Evolutionary conservation across 2,797 vertebrate genomes (phyloP).

Genomic region (Alcedo atthis): DNA sequence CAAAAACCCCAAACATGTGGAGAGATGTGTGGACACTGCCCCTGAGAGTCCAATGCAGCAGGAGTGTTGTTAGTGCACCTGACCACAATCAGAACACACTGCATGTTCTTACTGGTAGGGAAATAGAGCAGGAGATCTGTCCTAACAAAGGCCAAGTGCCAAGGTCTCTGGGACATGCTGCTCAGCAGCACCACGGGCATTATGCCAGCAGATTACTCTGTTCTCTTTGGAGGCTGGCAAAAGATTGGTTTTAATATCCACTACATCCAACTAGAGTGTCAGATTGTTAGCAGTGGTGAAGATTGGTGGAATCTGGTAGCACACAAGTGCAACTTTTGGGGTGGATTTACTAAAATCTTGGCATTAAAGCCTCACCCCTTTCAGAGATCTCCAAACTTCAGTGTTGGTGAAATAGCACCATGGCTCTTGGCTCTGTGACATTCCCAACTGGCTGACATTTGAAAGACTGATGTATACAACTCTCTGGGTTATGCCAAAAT

Average conservation of each 20-base stretch:
- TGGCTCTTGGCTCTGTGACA: not conserved
- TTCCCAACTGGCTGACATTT: not conserved
- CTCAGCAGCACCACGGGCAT: not conserved
- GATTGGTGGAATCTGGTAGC: not conserved
- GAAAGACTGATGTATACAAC: not conserved
- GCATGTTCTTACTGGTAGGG: accelerated
- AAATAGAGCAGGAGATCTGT: not conserved
- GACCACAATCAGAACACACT: not conserved
- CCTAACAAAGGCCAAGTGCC: not conserved
- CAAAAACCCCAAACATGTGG: accelerated
- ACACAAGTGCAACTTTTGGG: not conserved
- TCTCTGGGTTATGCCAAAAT: not conserved
- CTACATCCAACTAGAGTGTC: not conserved
- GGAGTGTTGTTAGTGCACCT: not conserved
- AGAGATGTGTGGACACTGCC: not conserved
- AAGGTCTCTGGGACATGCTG: not conserved
- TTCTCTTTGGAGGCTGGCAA: not conserved
- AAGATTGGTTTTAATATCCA: not conserved
- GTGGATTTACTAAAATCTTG: not conserved
- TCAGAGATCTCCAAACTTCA: not conserved
- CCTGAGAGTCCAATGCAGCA: not conserved
- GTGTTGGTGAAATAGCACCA: not conserved
- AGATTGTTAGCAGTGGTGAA: not conserved
- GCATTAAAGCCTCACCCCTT: not conserved
- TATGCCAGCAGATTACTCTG: not conserved